A percentile compares a stretch with the other conserved stretches of the same genome.
phyloP scores from a whole-genome alignment of 2,888 invertebrate genomes.

The Ethmia dodecea region DNA sequence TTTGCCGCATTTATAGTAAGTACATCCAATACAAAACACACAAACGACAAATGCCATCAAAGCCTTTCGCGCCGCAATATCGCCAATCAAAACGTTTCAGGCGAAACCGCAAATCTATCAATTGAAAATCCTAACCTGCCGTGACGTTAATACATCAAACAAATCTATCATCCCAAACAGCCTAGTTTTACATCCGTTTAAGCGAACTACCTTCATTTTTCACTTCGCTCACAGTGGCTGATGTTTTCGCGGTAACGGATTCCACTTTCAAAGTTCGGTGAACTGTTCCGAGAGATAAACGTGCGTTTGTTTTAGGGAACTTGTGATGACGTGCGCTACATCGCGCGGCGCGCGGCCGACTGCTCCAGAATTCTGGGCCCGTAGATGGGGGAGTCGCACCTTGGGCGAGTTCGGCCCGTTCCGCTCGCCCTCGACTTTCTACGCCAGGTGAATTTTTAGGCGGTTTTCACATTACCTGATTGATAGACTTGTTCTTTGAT shows the following conservation, averaged over 20 bases:
- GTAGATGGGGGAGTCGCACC: slow-evolving; percentile 11
- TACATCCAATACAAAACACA: too few species aligned
- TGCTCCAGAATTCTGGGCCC: slow-evolving; percentile 29
- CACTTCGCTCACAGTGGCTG: not conserved
- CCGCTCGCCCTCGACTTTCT: slow-evolving; percentile 40
- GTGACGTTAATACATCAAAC: slow-evolving; percentile 16
- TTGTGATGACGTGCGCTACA: slow-evolving; percentile 21
- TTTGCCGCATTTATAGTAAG: too few species aligned
- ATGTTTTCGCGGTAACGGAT: not conserved
- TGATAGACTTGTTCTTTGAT: too few species aligned
- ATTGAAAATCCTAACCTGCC: slow-evolving; percentile 24
- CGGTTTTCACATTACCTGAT: too few species aligned
- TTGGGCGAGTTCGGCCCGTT: slow-evolving; percentile 28
- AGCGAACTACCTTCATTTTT: slow-evolving; percentile 6
- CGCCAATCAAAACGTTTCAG: slow-evolving; percentile 24
- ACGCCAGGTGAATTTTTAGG: slow-evolving; percentile 52
- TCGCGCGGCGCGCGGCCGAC: slow-evolving; percentile 50
- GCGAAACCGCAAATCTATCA: slow-evolving; percentile 23
- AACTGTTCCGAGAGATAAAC: slow-evolving; percentile 28
- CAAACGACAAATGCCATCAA: too few species aligned
- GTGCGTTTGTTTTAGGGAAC: slow-evolving; percentile 27
- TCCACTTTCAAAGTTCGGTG: not conserved
- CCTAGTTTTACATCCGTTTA: slow-evolving; percentile 5
- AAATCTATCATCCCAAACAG: slow-evolving; percentile 22
- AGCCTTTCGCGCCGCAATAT: slow-evolving; percentile 13